Evolutionary conservation across 2,113 vertebrate genomes (phyloP).

Genomic region (Philantomba maxwellii): DNA sequence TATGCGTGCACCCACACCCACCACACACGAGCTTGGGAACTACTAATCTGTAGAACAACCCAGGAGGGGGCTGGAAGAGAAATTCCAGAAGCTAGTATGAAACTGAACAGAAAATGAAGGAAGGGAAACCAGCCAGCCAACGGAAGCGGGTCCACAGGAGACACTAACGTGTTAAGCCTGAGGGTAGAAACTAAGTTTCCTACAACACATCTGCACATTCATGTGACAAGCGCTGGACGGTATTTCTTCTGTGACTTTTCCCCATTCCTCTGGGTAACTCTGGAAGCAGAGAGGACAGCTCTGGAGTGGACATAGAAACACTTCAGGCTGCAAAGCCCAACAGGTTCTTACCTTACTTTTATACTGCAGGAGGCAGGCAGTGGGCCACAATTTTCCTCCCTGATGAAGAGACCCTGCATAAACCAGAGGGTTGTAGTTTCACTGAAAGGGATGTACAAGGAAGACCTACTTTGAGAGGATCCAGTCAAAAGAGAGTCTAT

Average conservation of each 20-base stretch:
- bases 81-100: background rate
- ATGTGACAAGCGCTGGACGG: background rate
- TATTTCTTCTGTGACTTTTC: background rate
- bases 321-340: constrained; percentile 76
- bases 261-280: background rate
- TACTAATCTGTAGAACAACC: background rate
- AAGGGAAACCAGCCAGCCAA: background rate
- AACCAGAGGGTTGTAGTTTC: constrained; percentile 49
- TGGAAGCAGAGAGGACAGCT: background rate
- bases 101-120: background rate
- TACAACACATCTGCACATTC: background rate
- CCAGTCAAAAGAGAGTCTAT: constrained; percentile 64
- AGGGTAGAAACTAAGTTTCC: background rate
- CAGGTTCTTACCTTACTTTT: constrained; percentile 89
- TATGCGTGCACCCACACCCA: background rate
- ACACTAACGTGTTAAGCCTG: background rate
- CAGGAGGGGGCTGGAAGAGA: background rate
- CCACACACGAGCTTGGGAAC: background rate
- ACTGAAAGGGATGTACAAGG: constrained; percentile 16
- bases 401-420: constrained; percentile 90
- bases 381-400: constrained; percentile 80
- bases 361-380: constrained; percentile 88
- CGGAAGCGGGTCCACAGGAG: background rate
- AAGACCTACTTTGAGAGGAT: constrained; percentile 38
- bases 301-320: background rate